Evolutionary conservation across 2,888 invertebrate genomes (phyloP), one percentile per base, ranked within the genome.

Genomic region (Slavum lentiscoides): DNA sequence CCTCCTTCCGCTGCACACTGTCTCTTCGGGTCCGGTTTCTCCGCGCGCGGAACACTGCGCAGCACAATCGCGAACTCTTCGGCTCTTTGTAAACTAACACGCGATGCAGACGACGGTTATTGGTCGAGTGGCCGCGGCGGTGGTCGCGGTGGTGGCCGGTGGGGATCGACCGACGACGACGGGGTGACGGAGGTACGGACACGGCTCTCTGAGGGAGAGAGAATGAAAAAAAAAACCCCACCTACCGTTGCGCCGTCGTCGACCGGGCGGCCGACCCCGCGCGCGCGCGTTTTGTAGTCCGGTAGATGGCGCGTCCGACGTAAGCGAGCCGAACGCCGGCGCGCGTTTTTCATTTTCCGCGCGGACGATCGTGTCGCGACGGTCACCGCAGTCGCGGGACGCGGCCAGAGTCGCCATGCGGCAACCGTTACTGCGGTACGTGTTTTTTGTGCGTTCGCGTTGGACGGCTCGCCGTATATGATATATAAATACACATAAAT

Each of bases 351-450:
- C 74, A 55, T 53, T 49, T 74, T 23, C 72, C 68, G n/a, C 59
- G 39, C n/a, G n/a, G n/a, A n/a, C n/a, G n/a, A n/a, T n/a, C n/a
- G n/a, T n/a, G n/a, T n/a, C n/a, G n/a, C n/a, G n/a, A n/a, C n/a
- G n/a, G n/a, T n/a, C n/a, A n/a, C n/a, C n/a, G n/a, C 49, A 11
- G 49, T 11, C 13, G 43, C 43, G 43, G 1, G 8, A 7, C 11
- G 2, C 49, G 49, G 13, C 13, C 13, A 11, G 62, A 80, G 72
- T 80, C 80, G 80, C 80, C 80, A 80, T 80, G 80, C 80, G 80
- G 80, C 80, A 70, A 72, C 62, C 62, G 80, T 80, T 53, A 80
- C 4, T 30, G 30, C 80, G 80, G 58, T 11, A 17, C 30, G 72
- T 37, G 21, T 19, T 62, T 11, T 43, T 7, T 6, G 43, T 43